These are phyloP conservation scores for Lota lota DNA, from an alignment of 2,113 vertebrate species.

Conservation along the genomic window DNA sequence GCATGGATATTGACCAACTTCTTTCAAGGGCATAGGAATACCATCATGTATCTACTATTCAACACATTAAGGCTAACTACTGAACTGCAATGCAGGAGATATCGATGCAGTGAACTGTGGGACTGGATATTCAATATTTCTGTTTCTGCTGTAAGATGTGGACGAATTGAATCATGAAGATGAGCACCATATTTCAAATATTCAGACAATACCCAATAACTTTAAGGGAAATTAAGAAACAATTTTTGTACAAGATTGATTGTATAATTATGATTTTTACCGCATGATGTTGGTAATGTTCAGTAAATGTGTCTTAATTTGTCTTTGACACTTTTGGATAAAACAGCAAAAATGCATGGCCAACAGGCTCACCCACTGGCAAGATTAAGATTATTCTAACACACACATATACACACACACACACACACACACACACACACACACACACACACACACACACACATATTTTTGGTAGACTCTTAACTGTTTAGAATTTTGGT, in stretches of 20 bases:
- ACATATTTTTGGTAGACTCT: neutral
- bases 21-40: too few relatives aligned
- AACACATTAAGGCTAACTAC: too few relatives aligned
- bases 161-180: too few relatives aligned
- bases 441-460: neutral
- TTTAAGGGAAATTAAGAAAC: too few relatives aligned
- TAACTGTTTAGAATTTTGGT: neutral
- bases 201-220: too few relatives aligned
- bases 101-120: too few relatives aligned
- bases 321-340: neutral
- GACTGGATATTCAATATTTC: too few relatives aligned
- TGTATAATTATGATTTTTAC: neutral
- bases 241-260: neutral
- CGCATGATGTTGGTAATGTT: neutral
- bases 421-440: conserved; percentile 11
- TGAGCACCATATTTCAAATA: too few relatives aligned
- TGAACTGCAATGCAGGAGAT: too few relatives aligned
- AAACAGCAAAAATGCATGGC: conserved; percentile 34
- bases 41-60: too few relatives aligned
- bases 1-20: neutral
- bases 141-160: too few relatives aligned
- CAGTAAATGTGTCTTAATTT: neutral
- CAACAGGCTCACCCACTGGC: conserved; percentile 19
- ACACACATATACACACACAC: conserved; percentile 3
- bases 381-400: neutral